Evolutionary conservation across 1,140 invertebrate genomes (phyloP).

Genomic region (Elymnias hypermnestra): DNA sequence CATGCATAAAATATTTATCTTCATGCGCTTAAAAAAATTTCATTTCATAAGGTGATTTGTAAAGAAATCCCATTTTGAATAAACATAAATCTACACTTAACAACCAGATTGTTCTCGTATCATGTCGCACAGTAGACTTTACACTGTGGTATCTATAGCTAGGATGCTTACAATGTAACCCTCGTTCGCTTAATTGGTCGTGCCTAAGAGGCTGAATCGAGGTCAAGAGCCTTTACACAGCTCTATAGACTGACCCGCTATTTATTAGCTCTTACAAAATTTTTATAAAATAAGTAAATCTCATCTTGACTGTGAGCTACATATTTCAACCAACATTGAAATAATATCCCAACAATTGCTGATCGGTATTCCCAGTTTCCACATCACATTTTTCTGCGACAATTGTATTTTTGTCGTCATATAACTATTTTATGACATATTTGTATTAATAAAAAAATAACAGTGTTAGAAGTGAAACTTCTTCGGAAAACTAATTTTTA

Average conservation of each 20-base stretch:
- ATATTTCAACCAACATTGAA: no score
- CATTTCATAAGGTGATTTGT: no score
- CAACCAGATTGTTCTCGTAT: neutral
- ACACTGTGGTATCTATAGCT: constrained; percentile 2
- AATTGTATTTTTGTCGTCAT: no score
- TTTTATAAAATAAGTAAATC: neutral
- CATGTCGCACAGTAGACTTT: neutral
- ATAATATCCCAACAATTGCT: no score
- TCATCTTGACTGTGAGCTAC: neutral
- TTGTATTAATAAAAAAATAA: no score
- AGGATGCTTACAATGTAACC: constrained; percentile 11
- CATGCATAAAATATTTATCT: no score
- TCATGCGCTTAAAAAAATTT: no score
- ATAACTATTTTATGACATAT: no score
- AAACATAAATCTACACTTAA: neutral
- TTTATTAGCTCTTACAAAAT: constrained; percentile 10
- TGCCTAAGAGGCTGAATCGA: constrained; percentile 22
- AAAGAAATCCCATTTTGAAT: neutral
- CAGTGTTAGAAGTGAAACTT: no score
- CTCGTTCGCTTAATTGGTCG: constrained; percentile 17
- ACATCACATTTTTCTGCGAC: no score
- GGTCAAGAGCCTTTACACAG: constrained; percentile 19
- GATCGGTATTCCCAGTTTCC: no score
- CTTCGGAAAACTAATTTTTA: no score
- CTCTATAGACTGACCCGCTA: constrained; percentile 16